A percentile compares a stretch with the other conserved stretches of the same genome.
Evolutionary conservation across 2,797 vertebrate genomes (phyloP).

Genomic region (Falco berigora): DNA sequence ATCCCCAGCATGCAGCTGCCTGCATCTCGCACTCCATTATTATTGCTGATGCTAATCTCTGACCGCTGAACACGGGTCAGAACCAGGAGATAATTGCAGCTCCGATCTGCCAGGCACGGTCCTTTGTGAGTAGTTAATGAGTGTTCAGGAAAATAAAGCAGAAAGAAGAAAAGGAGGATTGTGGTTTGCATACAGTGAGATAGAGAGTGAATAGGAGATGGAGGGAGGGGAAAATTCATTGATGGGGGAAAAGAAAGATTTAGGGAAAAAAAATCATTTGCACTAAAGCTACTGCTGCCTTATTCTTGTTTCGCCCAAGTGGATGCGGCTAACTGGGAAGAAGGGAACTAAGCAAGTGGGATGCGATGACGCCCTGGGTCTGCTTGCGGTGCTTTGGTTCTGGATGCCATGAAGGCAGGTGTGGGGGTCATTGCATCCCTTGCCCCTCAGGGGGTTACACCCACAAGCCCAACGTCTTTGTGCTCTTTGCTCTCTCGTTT

Average conservation of each 20-base stretch:
- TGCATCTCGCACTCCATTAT: constrained; percentile 33
- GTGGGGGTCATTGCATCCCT: not conserved
- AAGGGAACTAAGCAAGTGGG: not conserved
- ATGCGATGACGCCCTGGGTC: not conserved
- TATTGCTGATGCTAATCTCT: constrained; percentile 68
- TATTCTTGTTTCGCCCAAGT: not conserved
- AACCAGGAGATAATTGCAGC: constrained; percentile 69
- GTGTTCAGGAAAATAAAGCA: constrained; percentile 67
- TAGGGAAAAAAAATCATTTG: constrained; percentile 13
- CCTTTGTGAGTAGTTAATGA: constrained; percentile 73
- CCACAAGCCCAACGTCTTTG: not conserved
- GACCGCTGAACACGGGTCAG: constrained; percentile 64
- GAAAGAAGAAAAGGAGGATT: constrained; percentile 59
- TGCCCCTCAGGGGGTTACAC: not conserved
- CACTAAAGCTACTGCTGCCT: not conserved
- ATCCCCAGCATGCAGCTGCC: constrained; percentile 37
- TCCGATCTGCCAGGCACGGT: constrained; percentile 57
- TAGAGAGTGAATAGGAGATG: constrained; percentile 43
- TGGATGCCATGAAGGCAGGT: not conserved
- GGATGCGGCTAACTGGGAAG: not conserved
- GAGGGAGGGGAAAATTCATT: constrained; percentile 52
- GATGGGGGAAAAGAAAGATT: constrained; percentile 43
- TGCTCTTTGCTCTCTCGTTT: not conserved
- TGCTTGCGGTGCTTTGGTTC: not conserved
- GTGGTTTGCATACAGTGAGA: constrained; percentile 65